Conservation (phyloP, 2,113 vertebrate species). For the Ageneiosus marmoratus region DNA sequence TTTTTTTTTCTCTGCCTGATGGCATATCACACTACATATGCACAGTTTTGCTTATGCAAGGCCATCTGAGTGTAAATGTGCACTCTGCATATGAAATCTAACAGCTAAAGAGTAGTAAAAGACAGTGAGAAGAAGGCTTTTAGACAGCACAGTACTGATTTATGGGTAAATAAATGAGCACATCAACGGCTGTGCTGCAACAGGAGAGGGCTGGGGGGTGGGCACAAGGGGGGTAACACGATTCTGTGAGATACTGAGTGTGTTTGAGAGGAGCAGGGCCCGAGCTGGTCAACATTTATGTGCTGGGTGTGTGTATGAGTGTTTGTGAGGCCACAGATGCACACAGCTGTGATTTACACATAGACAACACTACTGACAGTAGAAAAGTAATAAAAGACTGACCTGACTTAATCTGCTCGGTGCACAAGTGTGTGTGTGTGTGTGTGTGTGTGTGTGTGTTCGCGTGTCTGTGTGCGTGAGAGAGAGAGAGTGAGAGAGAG, state of each 20-base stretch:
- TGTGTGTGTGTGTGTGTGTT: conserved; percentile 16
- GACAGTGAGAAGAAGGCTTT: conserved; percentile 15
- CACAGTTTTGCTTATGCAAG: conserved; percentile 11
- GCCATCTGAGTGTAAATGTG: neutral
- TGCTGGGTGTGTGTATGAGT: conserved; percentile 14
- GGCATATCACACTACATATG: neutral
- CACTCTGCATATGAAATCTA: conserved; percentile 24
- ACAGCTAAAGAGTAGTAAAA: conserved; percentile 15
- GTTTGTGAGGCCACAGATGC: conserved; percentile 32
- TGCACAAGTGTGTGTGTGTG: neutral
- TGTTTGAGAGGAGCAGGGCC: neutral
- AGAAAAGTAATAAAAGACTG: conserved; percentile 38
- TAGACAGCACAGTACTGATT: conserved; percentile 41
- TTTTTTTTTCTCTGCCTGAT: neutral
- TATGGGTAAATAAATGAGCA: conserved; percentile 50
- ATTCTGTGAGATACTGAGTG: conserved; percentile 36
- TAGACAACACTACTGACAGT: conserved; percentile 9
- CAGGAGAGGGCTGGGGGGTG: conserved; percentile 12
- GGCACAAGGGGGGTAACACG: conserved; percentile 1
- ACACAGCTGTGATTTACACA: conserved; percentile 35
- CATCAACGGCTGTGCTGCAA: conserved; percentile 42
- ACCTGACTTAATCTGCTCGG: conserved; percentile 3
- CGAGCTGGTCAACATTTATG: conserved; percentile 37
- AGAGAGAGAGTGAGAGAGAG: neutral
- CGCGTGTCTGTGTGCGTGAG: conserved; percentile 7